Evolutionary conservation across 53 echinoderm and acorn worm genomes (phyloP).

Genomic region (Echinometra lucunter): DNA sequence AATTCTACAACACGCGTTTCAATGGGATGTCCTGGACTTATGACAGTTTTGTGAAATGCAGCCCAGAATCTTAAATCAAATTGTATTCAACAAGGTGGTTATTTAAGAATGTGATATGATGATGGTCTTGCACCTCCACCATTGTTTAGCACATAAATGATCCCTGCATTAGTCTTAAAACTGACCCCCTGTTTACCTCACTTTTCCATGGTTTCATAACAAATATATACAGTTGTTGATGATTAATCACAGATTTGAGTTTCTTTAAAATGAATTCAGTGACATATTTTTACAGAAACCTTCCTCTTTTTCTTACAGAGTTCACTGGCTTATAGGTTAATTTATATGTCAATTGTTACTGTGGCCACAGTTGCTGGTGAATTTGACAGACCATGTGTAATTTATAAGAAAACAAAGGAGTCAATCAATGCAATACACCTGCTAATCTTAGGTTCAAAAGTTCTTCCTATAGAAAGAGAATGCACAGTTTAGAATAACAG

Average conservation of each 20-base stretch:
- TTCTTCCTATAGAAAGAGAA: neutral
- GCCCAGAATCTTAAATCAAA: too few relatives aligned
- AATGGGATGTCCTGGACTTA: too few relatives aligned
- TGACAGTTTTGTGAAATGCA: too few relatives aligned
- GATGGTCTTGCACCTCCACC: too few relatives aligned
- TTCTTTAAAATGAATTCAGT: neutral
- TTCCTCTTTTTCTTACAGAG: too few relatives aligned
- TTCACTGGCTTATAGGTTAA: neutral
- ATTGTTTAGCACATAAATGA: too few relatives aligned
- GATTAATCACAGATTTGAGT: neutral
- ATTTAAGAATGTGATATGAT: too few relatives aligned
- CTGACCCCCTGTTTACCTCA: neutral
- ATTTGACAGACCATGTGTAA: neutral
- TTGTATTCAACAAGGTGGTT: too few relatives aligned
- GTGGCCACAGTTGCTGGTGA: neutral
- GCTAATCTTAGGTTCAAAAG: neutral
- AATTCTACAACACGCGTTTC: too few relatives aligned
- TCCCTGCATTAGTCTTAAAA: too few relatives aligned
- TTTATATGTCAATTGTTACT: neutral
- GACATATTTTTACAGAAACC: neutral
- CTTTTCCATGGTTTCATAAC: neutral
- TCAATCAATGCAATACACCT: slow-evolving; percentile 24
- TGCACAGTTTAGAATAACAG: neutral
- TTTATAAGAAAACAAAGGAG: neutral
- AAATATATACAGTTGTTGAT: neutral